phyloP scores from a whole-genome alignment of 2,113 vertebrate genomes.

The Pagrus major region DNA sequence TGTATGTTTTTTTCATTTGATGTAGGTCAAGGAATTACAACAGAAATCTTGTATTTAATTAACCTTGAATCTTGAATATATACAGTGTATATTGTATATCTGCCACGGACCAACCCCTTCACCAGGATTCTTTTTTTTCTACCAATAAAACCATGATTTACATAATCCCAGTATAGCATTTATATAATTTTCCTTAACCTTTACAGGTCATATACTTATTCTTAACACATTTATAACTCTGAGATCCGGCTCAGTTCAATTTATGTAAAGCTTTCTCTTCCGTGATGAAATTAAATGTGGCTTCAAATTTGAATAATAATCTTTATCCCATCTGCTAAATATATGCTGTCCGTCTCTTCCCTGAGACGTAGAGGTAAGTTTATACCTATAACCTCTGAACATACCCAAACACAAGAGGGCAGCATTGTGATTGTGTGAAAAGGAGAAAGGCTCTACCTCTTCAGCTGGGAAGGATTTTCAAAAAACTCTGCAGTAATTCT shows the following conservation, averaged over 20 bases:
- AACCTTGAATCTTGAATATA: too few relatives aligned
- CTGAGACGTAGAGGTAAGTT: not conserved
- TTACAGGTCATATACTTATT: not conserved
- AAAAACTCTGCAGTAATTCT: not conserved
- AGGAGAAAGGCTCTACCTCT: too few relatives aligned
- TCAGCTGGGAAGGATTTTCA: not conserved
- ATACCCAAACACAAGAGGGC: constrained; percentile 32
- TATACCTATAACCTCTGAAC: not conserved
- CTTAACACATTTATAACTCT: not conserved
- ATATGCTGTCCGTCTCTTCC: not conserved
- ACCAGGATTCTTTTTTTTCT: not conserved
- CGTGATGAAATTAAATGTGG: not conserved
- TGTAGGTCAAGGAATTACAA: too few relatives aligned
- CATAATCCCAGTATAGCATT: not conserved
- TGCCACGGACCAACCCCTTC: too few relatives aligned
- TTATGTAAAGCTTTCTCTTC: not conserved
- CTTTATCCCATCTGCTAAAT: not conserved
- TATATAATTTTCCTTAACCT: not conserved
- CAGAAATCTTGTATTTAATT: too few relatives aligned
- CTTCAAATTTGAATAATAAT: not conserved
- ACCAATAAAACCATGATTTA: not conserved
- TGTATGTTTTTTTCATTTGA: too few relatives aligned
- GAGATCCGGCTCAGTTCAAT: not conserved
- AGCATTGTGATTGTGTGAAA: not conserved
- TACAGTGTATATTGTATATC: too few relatives aligned